Base-by-base conservation (phyloP, 2,113 vertebrate genomes). In the Xiphophorus maculatus region DNA sequence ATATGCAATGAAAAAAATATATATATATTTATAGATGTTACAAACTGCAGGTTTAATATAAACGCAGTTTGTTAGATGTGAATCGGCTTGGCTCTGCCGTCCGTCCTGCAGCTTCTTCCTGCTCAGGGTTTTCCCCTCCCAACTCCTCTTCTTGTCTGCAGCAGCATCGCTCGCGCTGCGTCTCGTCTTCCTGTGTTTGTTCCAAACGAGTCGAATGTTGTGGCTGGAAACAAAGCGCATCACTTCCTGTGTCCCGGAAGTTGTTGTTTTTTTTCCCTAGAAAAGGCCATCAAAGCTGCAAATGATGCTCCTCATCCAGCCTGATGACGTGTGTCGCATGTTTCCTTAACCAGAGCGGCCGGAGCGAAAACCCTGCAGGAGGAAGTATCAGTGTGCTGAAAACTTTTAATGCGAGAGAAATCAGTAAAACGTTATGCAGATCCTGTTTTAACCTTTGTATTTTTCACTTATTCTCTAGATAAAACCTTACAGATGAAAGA, bases 191-290 rank as follows among this genome's bases (percentile, higher is more conserved):
- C 40, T 67, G 60, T 77, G 61, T 79, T 68, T 48, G 37, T 17
- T 0, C 25, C 66, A 66, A 60, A 71, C 51, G 69, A 19, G 27
- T 15, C 3, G 0, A 54, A 6, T 73, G 73, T 70, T 67, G 42
- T 62, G 58, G 61, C 62, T 80, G 64, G 63, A 84, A 79, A 80
- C 71, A 80, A 61, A 22, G 27, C 4, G 5, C 63, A 64, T 76
- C 66, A 76, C 58, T 60, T 79, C 77, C 44, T 69, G 37, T 63
- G 58, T 27, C 29, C 62, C 37, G 37, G 29, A 62, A 28, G 22
- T 35, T 5, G 27, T 44, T 44, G 1, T 9, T 33, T 33, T 29
- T 19, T 19, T 17, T 85, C 71, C 69, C 40, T 68, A 54, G 54
- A 51, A 73, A 5, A 25, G 3, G n/a, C 27, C 6, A 35, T 15